These are phyloP conservation scores for Xestia rhomboidea DNA, from an alignment of 2,888 invertebrate species.

Conservation along the genomic window DNA sequence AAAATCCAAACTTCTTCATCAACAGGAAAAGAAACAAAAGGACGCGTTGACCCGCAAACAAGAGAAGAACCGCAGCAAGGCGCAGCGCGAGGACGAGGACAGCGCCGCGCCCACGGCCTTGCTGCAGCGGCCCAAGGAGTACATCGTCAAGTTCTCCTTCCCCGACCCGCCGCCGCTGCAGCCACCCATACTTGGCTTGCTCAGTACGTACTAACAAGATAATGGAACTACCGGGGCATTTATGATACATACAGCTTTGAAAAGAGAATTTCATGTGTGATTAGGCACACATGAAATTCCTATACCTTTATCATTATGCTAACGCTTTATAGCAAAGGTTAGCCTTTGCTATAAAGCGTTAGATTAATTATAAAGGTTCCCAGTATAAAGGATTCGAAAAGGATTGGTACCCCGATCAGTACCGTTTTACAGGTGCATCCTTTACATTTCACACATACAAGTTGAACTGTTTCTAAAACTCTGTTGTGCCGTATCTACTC, in stretches of 20 bases:
- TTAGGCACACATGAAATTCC: no score
- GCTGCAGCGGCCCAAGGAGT: slow-evolving; percentile 97
- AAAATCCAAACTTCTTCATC: background rate
- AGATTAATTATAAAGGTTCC: background rate
- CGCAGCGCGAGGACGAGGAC: slow-evolving; percentile 94
- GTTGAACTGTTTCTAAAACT: background rate
- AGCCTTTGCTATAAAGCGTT: background rate
- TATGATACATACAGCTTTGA: background rate
- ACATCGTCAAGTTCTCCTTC: slow-evolving; percentile 99
- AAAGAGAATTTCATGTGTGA: background rate
- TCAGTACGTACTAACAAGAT: slow-evolving; percentile 91
- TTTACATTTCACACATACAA: background rate
- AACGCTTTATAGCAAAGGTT: no score
- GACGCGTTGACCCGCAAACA: slow-evolving; percentile 97
- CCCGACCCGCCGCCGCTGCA: slow-evolving; percentile 99
- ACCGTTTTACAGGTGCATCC: background rate
- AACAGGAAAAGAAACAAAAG: slow-evolving; percentile 97
- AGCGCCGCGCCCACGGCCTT: slow-evolving; percentile 91
- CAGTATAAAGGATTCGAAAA: background rate
- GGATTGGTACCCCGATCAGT: background rate
- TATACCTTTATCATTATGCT: no score
- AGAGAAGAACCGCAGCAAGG: slow-evolving; percentile 96
- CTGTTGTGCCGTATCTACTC: background rate
- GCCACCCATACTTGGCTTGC: slow-evolving; percentile 98
- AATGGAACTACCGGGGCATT: background rate